Evolutionary conservation across 2,797 vertebrate genomes (phyloP).

Genomic region (Lindbergichthys nudifrons): DNA sequence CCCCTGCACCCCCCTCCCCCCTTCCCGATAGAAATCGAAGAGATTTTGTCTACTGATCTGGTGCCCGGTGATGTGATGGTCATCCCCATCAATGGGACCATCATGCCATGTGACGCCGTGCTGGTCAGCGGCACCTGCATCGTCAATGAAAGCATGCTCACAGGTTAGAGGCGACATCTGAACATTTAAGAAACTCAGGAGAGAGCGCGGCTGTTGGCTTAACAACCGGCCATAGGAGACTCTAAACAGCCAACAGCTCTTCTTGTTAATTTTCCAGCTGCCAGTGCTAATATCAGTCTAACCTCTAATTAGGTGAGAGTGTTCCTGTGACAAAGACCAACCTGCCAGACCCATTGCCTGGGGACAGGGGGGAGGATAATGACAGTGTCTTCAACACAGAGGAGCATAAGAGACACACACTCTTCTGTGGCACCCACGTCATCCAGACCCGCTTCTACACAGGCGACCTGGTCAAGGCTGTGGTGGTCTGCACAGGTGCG

Average conservation of each 20-base stretch:
- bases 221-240: background rate
- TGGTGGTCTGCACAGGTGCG: slow-evolving; percentile 96
- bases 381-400: slow-evolving; percentile 88
- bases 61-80: slow-evolving; percentile 95
- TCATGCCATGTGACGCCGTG: slow-evolving; percentile 98
- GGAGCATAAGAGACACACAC: slow-evolving; percentile 92
- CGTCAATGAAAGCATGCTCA: slow-evolving; percentile 99
- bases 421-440: slow-evolving; percentile 96
- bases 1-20: background rate
- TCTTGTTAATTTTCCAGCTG: background rate
- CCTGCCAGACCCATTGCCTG: slow-evolving; percentile 89
- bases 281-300: slow-evolving; percentile 3
- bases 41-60: slow-evolving; percentile 95
- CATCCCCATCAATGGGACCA: slow-evolving; percentile 94
- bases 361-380: slow-evolving; percentile 76
- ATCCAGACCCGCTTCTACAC: slow-evolving; percentile 99
- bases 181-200: background rate
- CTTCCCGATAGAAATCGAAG: slow-evolving; percentile 88
- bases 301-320: slow-evolving; percentile 89
- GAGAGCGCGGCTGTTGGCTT: background rate
- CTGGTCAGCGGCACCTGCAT: slow-evolving; percentile 97
- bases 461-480: slow-evolving; percentile 94
- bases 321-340: slow-evolving; percentile 98
- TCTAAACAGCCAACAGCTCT: background rate
- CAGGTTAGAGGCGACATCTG: slow-evolving; percentile 84